Evolutionary conservation across 2,888 invertebrate genomes (phyloP), one percentile per base, ranked within the genome.

Genomic region (Geotrupes spiniger): DNA sequence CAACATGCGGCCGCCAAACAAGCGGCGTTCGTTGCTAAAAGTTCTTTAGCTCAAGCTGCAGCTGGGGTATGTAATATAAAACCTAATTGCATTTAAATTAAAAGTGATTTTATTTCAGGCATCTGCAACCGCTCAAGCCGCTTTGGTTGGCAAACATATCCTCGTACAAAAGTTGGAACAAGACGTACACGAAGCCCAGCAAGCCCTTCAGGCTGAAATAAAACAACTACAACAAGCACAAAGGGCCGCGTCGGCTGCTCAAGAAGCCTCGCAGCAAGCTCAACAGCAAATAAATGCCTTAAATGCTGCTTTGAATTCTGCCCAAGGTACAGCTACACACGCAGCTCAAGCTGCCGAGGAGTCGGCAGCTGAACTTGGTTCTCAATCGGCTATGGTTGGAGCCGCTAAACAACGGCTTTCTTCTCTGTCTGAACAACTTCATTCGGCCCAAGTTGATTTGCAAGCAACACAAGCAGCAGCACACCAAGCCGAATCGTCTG

Each of bases 181-280:
- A 65, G 88, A 88, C 70, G 81, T 80, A 10, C 78, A 81, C 10
- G 87, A 87, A 57, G 83, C 85, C 0, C 83, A 85, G 64, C 80
- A 80, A 1, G 79, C 76, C 0, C 76, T 88, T 4, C 83, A 86
- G 62, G 80, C 82, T 2, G 89, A 89, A 64, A 79, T 84, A 60
- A 78, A 81, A 69, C 89, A 89, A 71, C 69, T 89, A 56, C 83
- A 84, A 64, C 83, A 85, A 52, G 87, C 89, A 4, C 85, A 87
- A 68, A 74, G 86, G 53, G 72, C 88, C 0, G 83, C 88, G 0
- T 82, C 82, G 48, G 75, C 86, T 1, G 84, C 87, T 0, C 82
- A 85, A 65, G 85, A 87, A 69, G 86, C 88, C 27, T 80, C 81
- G 75, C 83, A 84, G 63, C 62, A 62, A 45, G 59, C 62, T 47